Conservation (phyloP, 2,888 invertebrate species). For the Protonemura montana region DNA sequence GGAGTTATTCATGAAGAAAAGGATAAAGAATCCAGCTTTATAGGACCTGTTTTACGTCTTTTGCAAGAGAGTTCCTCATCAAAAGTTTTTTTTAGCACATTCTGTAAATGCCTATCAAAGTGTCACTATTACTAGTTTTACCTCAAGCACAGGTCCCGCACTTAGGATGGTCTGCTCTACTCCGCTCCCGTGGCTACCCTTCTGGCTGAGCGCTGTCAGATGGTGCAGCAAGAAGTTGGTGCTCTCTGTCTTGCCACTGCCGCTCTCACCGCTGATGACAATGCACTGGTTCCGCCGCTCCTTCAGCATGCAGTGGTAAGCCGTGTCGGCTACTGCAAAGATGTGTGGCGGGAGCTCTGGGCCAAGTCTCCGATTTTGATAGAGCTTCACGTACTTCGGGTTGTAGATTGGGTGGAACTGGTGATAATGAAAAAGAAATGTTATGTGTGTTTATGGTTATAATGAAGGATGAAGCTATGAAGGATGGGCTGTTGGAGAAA, state of each 20-base stretch:
- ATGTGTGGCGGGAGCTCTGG: slow-evolving; percentile 95
- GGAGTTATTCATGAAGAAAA: too few relatives aligned
- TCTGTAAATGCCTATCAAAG: too few relatives aligned
- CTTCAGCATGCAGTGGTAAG: slow-evolving; percentile 93
- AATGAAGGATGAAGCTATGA: too few relatives aligned
- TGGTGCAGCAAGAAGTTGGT: slow-evolving; percentile 95
- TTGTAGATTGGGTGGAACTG: slow-evolving; percentile 96
- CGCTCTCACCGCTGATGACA: slow-evolving; percentile 94
- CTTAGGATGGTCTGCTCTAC: slow-evolving; percentile 96
- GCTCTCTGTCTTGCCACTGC: slow-evolving; percentile 96
- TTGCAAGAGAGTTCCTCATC: too few relatives aligned
- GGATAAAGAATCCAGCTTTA: too few relatives aligned
- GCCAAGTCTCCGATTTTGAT: slow-evolving; percentile 90
- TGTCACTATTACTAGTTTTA: slow-evolving; percentile 51
- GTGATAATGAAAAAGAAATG: too few relatives aligned
- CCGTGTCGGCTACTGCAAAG: slow-evolving; percentile 94
- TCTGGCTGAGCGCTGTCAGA: slow-evolving; percentile 92
- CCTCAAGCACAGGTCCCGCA: slow-evolving; percentile 93
- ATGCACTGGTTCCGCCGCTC: slow-evolving; percentile 92
- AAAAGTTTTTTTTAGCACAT: too few relatives aligned
- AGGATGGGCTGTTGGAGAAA: too few relatives aligned
- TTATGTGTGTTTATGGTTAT: too few relatives aligned
- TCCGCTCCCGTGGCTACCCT: slow-evolving; percentile 92
- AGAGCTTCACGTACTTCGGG: slow-evolving; percentile 95
- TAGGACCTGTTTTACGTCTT: too few relatives aligned